These are phyloP conservation scores for Cheilosia urbana DNA, from an alignment of 2,888 invertebrate genomes.

Conservation along the genomic window DNA sequence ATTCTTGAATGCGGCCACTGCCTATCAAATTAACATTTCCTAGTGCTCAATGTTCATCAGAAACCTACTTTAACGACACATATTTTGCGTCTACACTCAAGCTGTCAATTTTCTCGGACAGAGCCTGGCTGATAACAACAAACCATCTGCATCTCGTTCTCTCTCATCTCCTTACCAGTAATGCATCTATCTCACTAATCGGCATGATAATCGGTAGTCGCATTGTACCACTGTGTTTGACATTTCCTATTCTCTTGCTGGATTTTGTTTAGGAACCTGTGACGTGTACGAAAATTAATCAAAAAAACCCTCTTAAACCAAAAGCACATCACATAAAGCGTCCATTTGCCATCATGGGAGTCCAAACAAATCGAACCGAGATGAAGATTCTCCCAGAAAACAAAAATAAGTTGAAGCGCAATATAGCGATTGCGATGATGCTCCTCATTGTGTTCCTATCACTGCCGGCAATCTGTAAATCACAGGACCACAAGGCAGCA, in stretches of 20 bases:
- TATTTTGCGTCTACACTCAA: not conserved
- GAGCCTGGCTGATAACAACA: conserved; percentile 40
- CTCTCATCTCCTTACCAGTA: not conserved
- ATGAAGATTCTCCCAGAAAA: conserved; percentile 1
- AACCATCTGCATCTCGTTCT: conserved; percentile 41
- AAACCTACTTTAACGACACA: conserved; percentile 4
- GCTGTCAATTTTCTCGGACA: conserved; percentile 5
- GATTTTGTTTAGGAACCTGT: conserved; percentile 49
- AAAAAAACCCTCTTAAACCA: conserved; percentile 10
- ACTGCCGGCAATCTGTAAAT: conserved; percentile 82
- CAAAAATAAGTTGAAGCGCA: conserved; percentile 63
- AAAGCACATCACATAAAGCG: conserved; percentile 57
- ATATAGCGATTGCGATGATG: conserved; percentile 78
- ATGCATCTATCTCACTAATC: conserved; percentile 30
- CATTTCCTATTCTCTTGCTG: conserved; percentile 19
- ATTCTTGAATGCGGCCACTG: no score
- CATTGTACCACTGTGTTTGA: conserved; percentile 48
- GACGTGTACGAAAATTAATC: conserved; percentile 60
- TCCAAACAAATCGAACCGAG: not conserved
- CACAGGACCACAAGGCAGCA: conserved; percentile 87
- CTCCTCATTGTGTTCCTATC: conserved; percentile 80
- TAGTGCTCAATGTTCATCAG: not conserved
- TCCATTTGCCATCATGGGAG: conserved; percentile 45
- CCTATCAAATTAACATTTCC: not conserved
- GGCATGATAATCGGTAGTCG: conserved; percentile 16